Evolutionary conservation across 2,797 vertebrate species (phyloP).

Genomic region (Anniella stebbinsi): DNA sequence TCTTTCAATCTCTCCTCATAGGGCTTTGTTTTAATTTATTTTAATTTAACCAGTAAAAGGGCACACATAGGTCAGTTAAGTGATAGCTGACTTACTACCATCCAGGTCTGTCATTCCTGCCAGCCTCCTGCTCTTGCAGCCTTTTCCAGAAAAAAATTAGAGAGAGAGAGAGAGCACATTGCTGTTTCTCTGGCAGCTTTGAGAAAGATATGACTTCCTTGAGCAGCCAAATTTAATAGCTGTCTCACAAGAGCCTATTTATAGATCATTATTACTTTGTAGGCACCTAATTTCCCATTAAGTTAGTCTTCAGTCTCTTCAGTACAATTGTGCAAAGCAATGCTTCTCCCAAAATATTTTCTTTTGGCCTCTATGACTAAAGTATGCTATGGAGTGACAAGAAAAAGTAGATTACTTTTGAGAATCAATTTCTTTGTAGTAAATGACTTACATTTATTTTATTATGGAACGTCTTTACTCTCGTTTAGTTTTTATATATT

Average conservation of each 20-base stretch:
- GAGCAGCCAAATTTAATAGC: neutral
- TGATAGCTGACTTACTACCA: no score
- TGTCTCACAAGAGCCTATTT: neutral
- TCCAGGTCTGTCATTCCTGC: no score
- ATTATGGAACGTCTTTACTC: neutral
- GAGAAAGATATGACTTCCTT: neutral
- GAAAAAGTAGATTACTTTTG: neutral
- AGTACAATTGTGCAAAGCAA: neutral
- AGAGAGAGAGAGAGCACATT: neutral
- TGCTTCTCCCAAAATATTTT: neutral
- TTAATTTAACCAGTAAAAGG: no score
- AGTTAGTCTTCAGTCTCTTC: neutral
- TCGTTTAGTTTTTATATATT: neutral
- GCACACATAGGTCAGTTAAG: no score
- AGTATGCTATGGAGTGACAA: neutral
- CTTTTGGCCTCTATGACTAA: neutral
- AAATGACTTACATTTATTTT: neutral
- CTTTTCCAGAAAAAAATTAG: no score
- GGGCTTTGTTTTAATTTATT: no score
- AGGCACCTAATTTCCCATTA: constrained; percentile 5
- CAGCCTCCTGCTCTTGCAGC: no score
- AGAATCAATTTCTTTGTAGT: neutral
- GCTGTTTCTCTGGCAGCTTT: neutral
- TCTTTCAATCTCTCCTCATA: no score
- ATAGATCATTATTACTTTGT: constrained; percentile 1